phyloP scores from a whole-genome alignment of 2,797 vertebrate species.

The Stomatorhinus walkeri region DNA sequence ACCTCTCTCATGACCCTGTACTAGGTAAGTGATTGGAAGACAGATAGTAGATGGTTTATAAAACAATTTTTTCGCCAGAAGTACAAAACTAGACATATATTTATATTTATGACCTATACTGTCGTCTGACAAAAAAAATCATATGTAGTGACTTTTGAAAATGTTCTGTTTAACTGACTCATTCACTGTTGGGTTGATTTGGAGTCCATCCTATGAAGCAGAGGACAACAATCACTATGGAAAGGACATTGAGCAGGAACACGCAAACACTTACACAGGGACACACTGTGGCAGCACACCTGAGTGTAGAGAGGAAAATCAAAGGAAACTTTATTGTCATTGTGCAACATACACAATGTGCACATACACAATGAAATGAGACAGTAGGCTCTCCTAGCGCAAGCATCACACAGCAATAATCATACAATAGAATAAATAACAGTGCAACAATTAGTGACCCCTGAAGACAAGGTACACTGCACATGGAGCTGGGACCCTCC shows the following conservation, averaged over 20 bases:
- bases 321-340: neutral
- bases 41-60: neutral
- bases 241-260: neutral
- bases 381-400: neutral
- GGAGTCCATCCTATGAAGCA: neutral
- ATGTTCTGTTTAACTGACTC: neutral
- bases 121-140: neutral
- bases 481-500: neutral
- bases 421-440: neutral
- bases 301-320: neutral
- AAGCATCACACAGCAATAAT: neutral
- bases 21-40: neutral
- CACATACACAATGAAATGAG: neutral
- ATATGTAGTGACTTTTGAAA: neutral
- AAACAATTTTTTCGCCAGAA: neutral
- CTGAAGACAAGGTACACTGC: neutral
- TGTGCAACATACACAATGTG: neutral
- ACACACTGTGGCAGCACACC: neutral
- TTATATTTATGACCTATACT: neutral
- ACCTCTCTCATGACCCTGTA: neutral
- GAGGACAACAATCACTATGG: neutral
- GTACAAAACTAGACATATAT: neutral
- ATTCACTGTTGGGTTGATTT: neutral
- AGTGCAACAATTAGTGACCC: neutral
- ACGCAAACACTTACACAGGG: neutral